Conservation (phyloP, 1,140 invertebrate species). For the Armadillidium nasatum region DNA sequence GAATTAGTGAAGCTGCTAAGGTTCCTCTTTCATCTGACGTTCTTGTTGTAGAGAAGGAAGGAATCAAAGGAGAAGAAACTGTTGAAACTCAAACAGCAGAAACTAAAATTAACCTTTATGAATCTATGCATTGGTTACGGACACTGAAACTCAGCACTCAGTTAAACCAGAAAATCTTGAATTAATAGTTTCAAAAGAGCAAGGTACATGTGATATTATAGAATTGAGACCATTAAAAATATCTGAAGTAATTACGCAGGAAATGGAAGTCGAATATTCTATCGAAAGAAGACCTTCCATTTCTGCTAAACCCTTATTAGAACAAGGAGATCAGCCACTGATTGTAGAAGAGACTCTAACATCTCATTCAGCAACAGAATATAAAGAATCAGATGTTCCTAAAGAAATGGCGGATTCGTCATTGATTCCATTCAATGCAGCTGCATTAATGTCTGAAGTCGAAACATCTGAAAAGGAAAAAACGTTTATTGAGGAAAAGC, state of each 20-base stretch:
- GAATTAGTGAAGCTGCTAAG: slow-evolving; percentile 29
- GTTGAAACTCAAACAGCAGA: neutral
- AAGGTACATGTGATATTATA: slow-evolving; percentile 50
- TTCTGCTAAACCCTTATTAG: neutral
- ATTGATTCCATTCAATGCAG: slow-evolving; percentile 31
- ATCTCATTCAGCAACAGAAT: neutral
- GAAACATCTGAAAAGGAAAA: slow-evolving; percentile 39
- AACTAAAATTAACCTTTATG: neutral
- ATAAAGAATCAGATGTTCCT: slow-evolving; percentile 27
- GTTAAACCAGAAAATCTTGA: neutral
- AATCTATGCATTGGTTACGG: neutral
- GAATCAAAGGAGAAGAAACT: neutral
- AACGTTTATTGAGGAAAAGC: slow-evolving; percentile 29
- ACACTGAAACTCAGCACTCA: neutral
- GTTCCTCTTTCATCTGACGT: neutral
- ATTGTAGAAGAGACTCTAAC: neutral
- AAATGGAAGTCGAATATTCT: neutral
- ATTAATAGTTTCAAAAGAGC: neutral
- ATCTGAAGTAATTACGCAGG: slow-evolving; percentile 44
- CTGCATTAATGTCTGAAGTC: slow-evolving; percentile 41
- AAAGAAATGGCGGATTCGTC: slow-evolving; percentile 32
- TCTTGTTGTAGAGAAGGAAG: neutral
- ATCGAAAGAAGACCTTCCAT: neutral
- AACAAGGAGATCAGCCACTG: neutral
- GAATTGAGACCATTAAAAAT: slow-evolving; percentile 29